Conservation (phyloP, 2,797 vertebrate species). For the Naso thynnoides region DNA sequence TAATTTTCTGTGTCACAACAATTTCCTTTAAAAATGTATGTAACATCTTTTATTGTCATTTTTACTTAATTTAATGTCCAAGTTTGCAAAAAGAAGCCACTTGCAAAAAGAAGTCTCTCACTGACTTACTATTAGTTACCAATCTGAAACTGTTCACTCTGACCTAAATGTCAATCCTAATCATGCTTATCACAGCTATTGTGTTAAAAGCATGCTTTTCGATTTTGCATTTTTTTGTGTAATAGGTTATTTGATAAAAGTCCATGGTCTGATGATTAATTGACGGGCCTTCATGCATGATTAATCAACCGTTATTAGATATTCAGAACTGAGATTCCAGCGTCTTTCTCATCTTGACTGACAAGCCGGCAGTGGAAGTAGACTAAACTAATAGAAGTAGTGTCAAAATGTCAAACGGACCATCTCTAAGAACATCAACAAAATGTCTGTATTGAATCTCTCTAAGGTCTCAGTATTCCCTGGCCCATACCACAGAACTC, state of each 20-base stretch:
- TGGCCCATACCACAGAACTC: constrained; percentile 81
- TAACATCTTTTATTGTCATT: constrained; percentile 10
- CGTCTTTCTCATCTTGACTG: constrained; percentile 76
- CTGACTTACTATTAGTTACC: background rate
- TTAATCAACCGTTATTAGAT: constrained; percentile 43
- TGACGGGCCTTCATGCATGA: constrained; percentile 39
- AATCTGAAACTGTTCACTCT: background rate
- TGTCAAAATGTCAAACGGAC: constrained; percentile 88
- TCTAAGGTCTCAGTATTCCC: constrained; percentile 78
- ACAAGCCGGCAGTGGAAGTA: constrained; percentile 83
- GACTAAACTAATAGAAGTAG: constrained; percentile 82
- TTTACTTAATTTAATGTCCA: background rate
- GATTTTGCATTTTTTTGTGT: constrained; percentile 7
- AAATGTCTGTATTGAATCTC: constrained; percentile 81
- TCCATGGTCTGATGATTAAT: constrained; percentile 35
- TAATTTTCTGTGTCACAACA: background rate
- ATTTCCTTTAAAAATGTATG: background rate
- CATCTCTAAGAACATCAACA: constrained; percentile 82
- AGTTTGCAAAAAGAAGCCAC: background rate
- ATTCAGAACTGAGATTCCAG: constrained; percentile 25
- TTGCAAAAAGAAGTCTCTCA: too few species aligned
- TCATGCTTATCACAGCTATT: background rate
- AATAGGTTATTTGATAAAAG: constrained; percentile 36
- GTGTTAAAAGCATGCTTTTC: constrained; percentile 1
- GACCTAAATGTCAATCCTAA: constrained; percentile 10